Conservation (phyloP, 2,113 vertebrate species). For the Jacana jacana region DNA sequence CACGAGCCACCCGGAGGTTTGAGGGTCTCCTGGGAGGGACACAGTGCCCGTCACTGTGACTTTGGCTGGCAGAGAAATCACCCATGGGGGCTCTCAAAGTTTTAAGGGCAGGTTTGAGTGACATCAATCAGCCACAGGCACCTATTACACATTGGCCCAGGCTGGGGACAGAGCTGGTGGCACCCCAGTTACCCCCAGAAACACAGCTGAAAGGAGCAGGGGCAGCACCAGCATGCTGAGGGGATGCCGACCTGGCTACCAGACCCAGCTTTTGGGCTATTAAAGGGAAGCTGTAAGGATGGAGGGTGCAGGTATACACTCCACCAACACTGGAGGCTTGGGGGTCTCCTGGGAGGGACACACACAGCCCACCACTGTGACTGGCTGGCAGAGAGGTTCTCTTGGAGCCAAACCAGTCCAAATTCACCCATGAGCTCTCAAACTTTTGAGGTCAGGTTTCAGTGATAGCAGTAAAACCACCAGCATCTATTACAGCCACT, state of each 20-base stretch:
- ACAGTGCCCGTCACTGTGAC: not conserved
- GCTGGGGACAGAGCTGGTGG: no score
- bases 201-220: no score
- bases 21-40: not conserved
- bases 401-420: not conserved
- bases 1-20: not conserved
- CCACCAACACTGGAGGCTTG: not conserved
- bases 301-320: no score
- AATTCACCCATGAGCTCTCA: accelerated
- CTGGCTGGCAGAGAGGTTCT: not conserved
- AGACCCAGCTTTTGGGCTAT: no score
- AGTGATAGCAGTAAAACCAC: not conserved
- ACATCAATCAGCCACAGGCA: not conserved
- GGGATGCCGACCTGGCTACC: no score
- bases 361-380: not conserved
- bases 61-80: not conserved
- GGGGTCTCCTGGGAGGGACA: not conserved
- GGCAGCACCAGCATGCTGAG: no score
- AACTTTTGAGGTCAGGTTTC: not conserved
- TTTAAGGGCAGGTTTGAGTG: not conserved
- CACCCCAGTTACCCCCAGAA: no score
- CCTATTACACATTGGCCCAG: accelerated
- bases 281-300: no score
- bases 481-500: accelerated
- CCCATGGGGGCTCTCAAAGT: accelerated